Evolutionary conservation across 2,888 invertebrate genomes (phyloP).

Genomic region (Parelbella ahira): DNA sequence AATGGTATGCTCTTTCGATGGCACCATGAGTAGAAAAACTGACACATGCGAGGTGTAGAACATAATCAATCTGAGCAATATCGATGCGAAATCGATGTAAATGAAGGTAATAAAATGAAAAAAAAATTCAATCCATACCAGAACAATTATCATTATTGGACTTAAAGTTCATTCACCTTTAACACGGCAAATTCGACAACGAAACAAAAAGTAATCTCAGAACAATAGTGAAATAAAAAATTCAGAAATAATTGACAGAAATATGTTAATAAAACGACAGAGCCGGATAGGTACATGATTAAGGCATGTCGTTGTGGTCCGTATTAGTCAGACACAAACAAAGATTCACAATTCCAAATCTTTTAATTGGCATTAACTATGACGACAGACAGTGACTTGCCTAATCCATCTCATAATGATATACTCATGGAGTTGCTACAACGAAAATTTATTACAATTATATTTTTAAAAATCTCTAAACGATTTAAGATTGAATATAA

Average conservation of each 20-base stretch:
- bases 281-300: slow-evolving; percentile 34
- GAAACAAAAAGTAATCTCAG: slow-evolving; percentile 27
- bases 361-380: slow-evolving; percentile 80
- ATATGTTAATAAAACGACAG: slow-evolving; percentile 35
- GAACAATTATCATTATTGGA: too few relatives aligned
- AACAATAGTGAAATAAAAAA: slow-evolving; percentile 27
- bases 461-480: too few relatives aligned
- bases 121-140: too few relatives aligned
- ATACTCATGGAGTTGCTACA: slow-evolving; percentile 50
- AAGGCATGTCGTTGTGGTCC: slow-evolving; percentile 49
- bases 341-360: slow-evolving; percentile 75
- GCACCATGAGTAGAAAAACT: too few relatives aligned
- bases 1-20: too few relatives aligned
- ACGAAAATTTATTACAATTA: too few relatives aligned
- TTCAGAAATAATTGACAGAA: slow-evolving; percentile 33
- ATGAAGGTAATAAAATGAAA: too few relatives aligned
- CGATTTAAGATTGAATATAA: too few relatives aligned
- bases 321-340: slow-evolving; percentile 73
- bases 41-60: too few relatives aligned
- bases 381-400: slow-evolving; percentile 78
- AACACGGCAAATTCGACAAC: slow-evolving; percentile 15
- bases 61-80: too few relatives aligned
- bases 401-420: slow-evolving; percentile 61
- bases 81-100: too few relatives aligned
- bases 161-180: slow-evolving; percentile 12